Evolutionary conservation across 2,888 invertebrate genomes (phyloP).

Genomic region (Cordilura impudica): DNA sequence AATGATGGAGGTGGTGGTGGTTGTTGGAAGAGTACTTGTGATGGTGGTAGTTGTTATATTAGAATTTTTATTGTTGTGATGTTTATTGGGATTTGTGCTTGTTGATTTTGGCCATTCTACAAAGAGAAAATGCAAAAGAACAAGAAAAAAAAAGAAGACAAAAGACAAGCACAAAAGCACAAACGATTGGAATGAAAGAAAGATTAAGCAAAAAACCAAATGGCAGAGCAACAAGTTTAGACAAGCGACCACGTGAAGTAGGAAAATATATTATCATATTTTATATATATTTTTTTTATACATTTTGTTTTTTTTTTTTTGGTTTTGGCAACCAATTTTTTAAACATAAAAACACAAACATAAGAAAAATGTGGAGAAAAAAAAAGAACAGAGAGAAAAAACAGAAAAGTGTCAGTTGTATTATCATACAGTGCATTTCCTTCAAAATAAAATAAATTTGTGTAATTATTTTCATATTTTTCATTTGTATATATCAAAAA

Average conservation of each 20-base stretch:
- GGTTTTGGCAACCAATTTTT: constrained; percentile 38
- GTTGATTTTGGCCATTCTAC: constrained; percentile 74
- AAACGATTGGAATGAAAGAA: constrained; percentile 9
- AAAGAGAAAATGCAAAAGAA: constrained; percentile 50
- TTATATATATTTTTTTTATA: neutral
- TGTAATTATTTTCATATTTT: neutral
- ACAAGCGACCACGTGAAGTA: constrained; percentile 13
- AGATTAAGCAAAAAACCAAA: constrained; percentile 1
- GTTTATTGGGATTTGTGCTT: constrained; percentile 59
- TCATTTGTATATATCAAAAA: neutral
- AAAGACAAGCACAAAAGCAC: constrained; percentile 27
- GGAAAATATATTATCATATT: neutral
- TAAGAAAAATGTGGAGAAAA: constrained; percentile 38
- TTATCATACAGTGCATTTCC: constrained; percentile 46
- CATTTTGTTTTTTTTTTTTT: constrained; percentile 25
- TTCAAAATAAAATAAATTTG: constrained; percentile 23
- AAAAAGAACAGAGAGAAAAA: constrained; percentile 49
- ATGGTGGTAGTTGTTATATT: constrained; percentile 54
- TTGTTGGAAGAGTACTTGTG: constrained; percentile 15
- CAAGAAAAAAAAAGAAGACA: constrained; percentile 36
- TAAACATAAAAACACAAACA: constrained; percentile 46
- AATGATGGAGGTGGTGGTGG: constrained; percentile 17
- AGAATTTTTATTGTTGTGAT: constrained; percentile 47
- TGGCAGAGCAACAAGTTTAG: constrained; percentile 32
- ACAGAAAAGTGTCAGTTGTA: constrained; percentile 58